These are phyloP conservation scores for Drosophila kambysellisi DNA, from an alignment of 2,888 invertebrate species.

Conservation along the genomic window DNA sequence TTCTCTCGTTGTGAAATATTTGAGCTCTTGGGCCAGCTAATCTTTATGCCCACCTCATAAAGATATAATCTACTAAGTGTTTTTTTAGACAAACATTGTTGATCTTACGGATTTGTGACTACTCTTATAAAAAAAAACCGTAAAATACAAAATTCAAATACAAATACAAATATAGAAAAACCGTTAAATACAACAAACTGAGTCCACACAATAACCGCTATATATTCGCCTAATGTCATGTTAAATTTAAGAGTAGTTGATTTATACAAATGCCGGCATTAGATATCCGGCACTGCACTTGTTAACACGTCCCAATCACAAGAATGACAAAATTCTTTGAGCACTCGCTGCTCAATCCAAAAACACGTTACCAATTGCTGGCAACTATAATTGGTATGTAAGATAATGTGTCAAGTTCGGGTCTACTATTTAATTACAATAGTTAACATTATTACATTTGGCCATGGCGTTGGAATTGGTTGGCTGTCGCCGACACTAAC, in stretches of 20 bases:
- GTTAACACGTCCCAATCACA: constrained; percentile 9
- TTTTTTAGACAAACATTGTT: constrained; percentile 12
- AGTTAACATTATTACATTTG: constrained; percentile 83
- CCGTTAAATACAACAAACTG: not conserved
- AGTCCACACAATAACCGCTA: constrained; percentile 2
- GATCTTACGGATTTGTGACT: not conserved
- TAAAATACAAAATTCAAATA: not conserved
- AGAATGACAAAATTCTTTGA: constrained; percentile 31
- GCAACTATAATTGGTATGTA: constrained; percentile 71
- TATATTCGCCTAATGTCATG: not conserved
- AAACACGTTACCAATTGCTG: constrained; percentile 67
- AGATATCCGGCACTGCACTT: not conserved
- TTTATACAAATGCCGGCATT: constrained; percentile 16
- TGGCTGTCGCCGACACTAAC: constrained; percentile 83
- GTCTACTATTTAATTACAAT: not conserved
- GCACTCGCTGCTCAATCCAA: constrained; percentile 46
- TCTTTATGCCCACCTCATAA: constrained; percentile 20
- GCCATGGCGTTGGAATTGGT: constrained; percentile 82
- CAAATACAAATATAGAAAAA: not conserved
- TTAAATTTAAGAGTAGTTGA: not conserved
- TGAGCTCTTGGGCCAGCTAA: not conserved
- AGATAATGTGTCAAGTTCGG: not conserved
- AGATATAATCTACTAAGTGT: constrained; percentile 7
- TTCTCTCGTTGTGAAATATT: constrained; percentile 2
- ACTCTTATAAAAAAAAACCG: not conserved